phyloP scores from a whole-genome alignment of 2,113 vertebrate species.

The Zapornia atra region DNA sequence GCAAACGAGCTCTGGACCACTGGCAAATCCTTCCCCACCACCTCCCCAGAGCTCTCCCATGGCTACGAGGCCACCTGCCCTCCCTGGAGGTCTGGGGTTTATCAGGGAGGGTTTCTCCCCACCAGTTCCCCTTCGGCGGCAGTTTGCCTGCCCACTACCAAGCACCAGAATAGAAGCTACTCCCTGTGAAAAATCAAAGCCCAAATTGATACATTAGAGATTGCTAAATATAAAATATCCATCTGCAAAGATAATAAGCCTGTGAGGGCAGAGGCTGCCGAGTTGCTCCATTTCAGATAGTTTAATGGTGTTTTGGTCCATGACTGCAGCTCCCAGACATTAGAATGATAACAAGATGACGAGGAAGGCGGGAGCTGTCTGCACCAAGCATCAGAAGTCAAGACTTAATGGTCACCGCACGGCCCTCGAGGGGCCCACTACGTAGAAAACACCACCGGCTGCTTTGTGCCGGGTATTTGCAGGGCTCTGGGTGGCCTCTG shows the following conservation, averaged over 20 bases:
- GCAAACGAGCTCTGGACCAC: not conserved
- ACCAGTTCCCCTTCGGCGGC: rapidly evolving
- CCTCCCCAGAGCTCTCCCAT: not conserved
- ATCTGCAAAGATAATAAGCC: slow-evolving; percentile 60
- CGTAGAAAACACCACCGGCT: not conserved
- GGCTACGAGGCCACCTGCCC: not conserved
- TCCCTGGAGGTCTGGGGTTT: rapidly evolving
- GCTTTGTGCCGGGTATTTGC: rapidly evolving
- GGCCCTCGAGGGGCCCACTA: not conserved
- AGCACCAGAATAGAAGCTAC: not conserved
- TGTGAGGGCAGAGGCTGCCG: slow-evolving; percentile 46
- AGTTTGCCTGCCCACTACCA: not conserved
- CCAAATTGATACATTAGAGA: slow-evolving; percentile 6
- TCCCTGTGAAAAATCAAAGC: not conserved
- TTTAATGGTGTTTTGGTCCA: slow-evolving; percentile 62
- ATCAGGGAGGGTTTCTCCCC: not conserved
- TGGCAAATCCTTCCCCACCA: not conserved
- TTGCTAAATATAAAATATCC: slow-evolving; percentile 66
- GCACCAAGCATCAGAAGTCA: not conserved
- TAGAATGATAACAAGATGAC: slow-evolving; percentile 50
- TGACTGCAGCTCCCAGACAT: slow-evolving; percentile 53
- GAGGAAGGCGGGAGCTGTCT: slow-evolving; percentile 33
- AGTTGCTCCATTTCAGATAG: slow-evolving; percentile 57
- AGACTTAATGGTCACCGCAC: rapidly evolving
- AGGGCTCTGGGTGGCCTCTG: not conserved